Percentiles rank a stretch among this genome's conserved stretches.
Evolutionary conservation across 2,888 invertebrate species (phyloP).

Genomic region (Pteria penguin): DNA sequence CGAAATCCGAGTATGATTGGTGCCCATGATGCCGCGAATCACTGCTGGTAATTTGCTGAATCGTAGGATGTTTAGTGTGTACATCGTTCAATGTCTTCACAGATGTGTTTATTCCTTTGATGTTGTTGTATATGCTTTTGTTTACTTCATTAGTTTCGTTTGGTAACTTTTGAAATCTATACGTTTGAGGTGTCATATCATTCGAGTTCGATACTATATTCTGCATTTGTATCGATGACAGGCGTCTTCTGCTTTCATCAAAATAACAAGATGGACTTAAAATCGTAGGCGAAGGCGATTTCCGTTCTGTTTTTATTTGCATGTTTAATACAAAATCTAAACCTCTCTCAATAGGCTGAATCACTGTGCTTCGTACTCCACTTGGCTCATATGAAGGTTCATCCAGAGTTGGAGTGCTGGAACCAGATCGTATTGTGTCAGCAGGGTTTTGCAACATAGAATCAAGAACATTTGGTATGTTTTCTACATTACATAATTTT

Average conservation of each 20-base stretch:
- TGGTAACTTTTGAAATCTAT: too few relatives aligned
- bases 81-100: background rate
- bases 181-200: background rate
- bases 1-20: background rate
- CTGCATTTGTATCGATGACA: background rate
- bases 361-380: background rate
- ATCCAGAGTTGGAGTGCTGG: slow-evolving; percentile 28
- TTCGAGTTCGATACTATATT: background rate
- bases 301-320: background rate
- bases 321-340: background rate
- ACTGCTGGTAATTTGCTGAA: background rate
- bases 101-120: too few relatives aligned
- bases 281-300: background rate
- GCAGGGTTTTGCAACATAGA: background rate
- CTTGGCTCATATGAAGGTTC: slow-evolving; percentile 10
- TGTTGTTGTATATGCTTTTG: background rate
- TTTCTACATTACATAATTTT: background rate
- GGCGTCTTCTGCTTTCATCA: background rate
- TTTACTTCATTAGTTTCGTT: background rate
- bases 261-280: background rate
- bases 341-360: background rate
- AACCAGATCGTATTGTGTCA: background rate
- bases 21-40: background rate
- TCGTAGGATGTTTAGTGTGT: background rate
- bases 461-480: background rate